Evolutionary conservation across 2,888 invertebrate genomes (phyloP), one percentile per base, ranked within the genome.

Genomic region (Yponomeuta malinellus): DNA sequence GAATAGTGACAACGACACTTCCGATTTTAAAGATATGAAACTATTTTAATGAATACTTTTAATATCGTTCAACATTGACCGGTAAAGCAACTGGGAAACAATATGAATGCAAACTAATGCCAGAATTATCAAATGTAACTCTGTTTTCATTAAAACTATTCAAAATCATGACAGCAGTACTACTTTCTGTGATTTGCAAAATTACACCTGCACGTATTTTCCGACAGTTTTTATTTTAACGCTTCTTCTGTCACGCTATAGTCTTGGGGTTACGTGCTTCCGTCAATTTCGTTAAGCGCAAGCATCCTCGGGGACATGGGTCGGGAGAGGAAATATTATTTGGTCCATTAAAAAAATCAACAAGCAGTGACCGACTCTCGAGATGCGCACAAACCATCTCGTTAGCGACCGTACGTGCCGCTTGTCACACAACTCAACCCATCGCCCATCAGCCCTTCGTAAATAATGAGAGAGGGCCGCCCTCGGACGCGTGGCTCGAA

Each of bases 381-480:
- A 85, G 90, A 88, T 87, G 90, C 88, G 89, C 91, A 92, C 92
- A 92, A 92, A 91, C 88, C 89, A 87, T 91, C 92, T 93, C 92
- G 92, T 93, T 93, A 93, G 90, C 84, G 86, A 74, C 78, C 85
- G 89, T 85, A 92, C 92, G 92, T 92, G 92, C 90, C 90, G 88
- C 84, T 81, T 86, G 89, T 90, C 92, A 88, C 90, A 87, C 89
- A 88, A 90, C 89, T 87, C 88, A 89, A 80, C 81, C 88, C 86
- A 86, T 87, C 89, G 87, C 81, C 88, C 86, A 86, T 87, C 89
- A 87, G 90, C 89, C 90, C 91, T 90, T 90, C 90, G 89, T 90
- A 92, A 92, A 91, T 92, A 92, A 91, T 92, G 90, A 90, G 90
- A 82, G 81, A 83, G 86, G 87, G 86, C 85, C 84, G 83, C 86